Evolutionary conservation across 2,113 vertebrate species (phyloP), one percentile per base, ranked within the genome.

Genomic region (Ceuthmochares aereus): DNA sequence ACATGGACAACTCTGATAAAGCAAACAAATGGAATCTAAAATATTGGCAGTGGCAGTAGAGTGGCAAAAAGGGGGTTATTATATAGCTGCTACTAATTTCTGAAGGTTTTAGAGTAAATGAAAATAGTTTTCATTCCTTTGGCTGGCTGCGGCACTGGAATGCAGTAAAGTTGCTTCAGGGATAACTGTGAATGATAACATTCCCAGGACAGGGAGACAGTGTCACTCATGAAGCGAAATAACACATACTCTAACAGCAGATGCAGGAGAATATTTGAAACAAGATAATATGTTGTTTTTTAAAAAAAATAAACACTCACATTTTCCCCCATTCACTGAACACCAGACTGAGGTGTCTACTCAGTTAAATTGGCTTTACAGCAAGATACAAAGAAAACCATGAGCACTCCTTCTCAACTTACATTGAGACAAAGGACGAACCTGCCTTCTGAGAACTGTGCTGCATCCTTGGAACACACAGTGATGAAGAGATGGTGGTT

Each of bases 271-370:
- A 66, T 87, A 81, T 95, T 95, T 91, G 70, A 91, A 87, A 87
- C 43, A 87, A 95, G 86, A 19, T 68, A 96, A 72, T n/a, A 36
- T 12, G 58, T 45, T 45, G 43, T 54, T 69, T 89, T 96, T 93
- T 97, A 97, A 90, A 75, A 98, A 98, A 94, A 98, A 98, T 96
- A 98, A 98, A 96, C 84, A 96, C 52, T 49, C 75, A 84, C 87
- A 92, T 18, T 22, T 6, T 1, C 11, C n/a, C 7, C 32, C 5
- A 60, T 85, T 97, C 91, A 76, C 43, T 76, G 84, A 90, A 77
- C 80, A 69, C 6, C 40, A 60, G 7, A 42, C 93, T 97, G 84
- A 75, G 89, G 63, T 51, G 67, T 47, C 72, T 64, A 56, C 97
- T 96, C 95, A 97, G 97, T 96, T 92, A 90, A 98, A 98, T 95